A percentile compares a stretch with the other conserved stretches of the same genome.
These are phyloP conservation scores for Microcebus lehilahytsara DNA, from an alignment of 2,113 vertebrate genomes.

Conservation along the genomic window DNA sequence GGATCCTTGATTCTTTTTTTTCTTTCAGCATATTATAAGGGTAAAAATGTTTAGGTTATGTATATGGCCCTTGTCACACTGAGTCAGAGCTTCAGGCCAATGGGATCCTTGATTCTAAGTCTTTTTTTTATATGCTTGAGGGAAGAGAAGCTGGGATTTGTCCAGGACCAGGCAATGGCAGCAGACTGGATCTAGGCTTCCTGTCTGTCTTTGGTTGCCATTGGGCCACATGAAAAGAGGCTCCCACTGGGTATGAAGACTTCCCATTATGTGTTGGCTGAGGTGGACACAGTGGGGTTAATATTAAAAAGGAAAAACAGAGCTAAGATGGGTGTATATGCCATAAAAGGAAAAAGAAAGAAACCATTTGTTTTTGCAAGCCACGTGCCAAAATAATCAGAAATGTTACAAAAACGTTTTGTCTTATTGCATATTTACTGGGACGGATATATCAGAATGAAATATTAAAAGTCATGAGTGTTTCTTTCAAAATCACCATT, in stretches of 20 bases:
- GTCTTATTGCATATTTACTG: neutral
- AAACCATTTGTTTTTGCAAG: neutral
- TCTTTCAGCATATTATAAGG: too few relatives aligned
- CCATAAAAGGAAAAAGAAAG: neutral
- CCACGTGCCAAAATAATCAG: neutral
- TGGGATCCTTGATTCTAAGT: neutral
- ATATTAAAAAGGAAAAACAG: neutral
- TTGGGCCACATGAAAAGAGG: neutral
- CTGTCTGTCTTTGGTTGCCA: neutral
- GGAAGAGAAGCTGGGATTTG: neutral
- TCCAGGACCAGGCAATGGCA: neutral
- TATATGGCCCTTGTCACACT: too few relatives aligned
- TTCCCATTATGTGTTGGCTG: neutral
- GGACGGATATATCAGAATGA: neutral
- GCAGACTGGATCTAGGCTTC: neutral
- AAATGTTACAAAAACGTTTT: neutral
- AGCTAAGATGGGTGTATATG: neutral
- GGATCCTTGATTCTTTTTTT: neutral
- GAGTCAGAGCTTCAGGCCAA: too few relatives aligned
- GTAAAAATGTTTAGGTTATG: too few relatives aligned
- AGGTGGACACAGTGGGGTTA: neutral
- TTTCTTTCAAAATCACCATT: constrained; percentile 7
- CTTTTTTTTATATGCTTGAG: neutral
- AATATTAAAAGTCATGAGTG: neutral
- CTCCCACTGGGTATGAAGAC: neutral